Base-by-base conservation (phyloP, 37 sponge, comb jelly and placozoan genomes). In the Ianthella basta region DNA sequence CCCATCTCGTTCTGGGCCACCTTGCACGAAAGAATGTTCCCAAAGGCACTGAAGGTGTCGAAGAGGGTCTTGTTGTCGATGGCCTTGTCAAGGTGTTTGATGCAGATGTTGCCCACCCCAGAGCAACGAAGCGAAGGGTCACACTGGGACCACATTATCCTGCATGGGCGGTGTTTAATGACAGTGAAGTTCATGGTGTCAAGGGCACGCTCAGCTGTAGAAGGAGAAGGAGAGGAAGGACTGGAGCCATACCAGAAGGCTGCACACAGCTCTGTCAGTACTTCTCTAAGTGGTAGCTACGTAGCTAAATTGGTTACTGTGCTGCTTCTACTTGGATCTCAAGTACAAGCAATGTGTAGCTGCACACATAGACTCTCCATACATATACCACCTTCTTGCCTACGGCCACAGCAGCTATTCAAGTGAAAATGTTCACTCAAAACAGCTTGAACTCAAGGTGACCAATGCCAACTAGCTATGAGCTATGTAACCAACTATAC, bases 111-210 rank as follows among this genome's bases (percentile, higher is more conserved):
- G 16, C 97, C 97, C 0, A 94, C 91, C 19, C 99, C 99, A 74
- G 97, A 96, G 10, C 93, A 91, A 33, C 99, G 92, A 27, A 99
- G 92, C 29, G 97, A 88, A 38, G 99, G 99, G 79, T 99, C 95
- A 21, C 99, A 84, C 86, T 99, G 99, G 19, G 97, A 96, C 99
- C 99, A 99, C 99, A 99, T 99, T 83, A 99, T 96, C 34, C 99
- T 89, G 83, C 93, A 93, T 3, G 99, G 95, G 16, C 85, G 85
- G 24, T 92, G 94, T 50, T 91, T 94, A 60, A 99, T 86, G 18
- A 50, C 66, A 67, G 96, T 97, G 86, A 90, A 99, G 86, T 99
- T 99, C 94, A 99, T 89, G 18, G 97, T 99, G 74, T 96, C 97
- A 68, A 99, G 91, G 29, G 99, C 99, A 40, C 97, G 59, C 63